These are phyloP conservation scores for Columbina picui DNA, from an alignment of 2,113 vertebrate genomes.

Conservation along the genomic window DNA sequence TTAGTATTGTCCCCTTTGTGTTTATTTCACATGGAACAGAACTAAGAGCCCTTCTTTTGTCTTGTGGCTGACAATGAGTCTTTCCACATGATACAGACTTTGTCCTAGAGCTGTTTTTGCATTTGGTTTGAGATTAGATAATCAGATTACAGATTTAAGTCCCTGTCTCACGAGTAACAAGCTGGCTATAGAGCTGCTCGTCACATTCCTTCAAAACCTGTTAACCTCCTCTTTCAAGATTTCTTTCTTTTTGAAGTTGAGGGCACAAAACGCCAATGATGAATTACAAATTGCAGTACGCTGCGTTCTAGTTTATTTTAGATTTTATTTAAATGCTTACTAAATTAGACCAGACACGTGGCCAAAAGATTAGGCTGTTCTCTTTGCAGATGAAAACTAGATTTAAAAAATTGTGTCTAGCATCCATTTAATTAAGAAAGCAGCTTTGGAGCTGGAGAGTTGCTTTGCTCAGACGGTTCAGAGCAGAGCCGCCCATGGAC, in stretches of 20 bases:
- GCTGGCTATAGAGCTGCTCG: neutral
- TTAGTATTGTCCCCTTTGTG: neutral
- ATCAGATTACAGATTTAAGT: neutral
- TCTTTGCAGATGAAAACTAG: neutral
- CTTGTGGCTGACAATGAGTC: neutral
- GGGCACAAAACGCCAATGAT: neutral
- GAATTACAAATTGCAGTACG: neutral
- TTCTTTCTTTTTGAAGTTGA: neutral
- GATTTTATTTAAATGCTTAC: neutral
- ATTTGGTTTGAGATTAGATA: neutral
- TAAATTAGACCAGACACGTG: neutral
- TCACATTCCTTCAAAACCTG: neutral
- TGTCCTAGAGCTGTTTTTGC: neutral
- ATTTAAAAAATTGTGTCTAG: neutral
- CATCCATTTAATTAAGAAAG: neutral
- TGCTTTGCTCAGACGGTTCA: neutral
- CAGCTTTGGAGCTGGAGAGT: neutral
- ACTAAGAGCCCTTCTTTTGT: neutral
- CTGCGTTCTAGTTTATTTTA: neutral
- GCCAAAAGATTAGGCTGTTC: neutral
- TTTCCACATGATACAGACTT: accelerated
- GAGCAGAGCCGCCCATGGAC: neutral
- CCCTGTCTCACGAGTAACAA: neutral
- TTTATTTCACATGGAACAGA: neutral
- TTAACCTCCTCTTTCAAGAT: neutral